These are phyloP conservation scores for Stigmatopora argus DNA, from an alignment of 2,113 vertebrate genomes.

Conservation along the genomic window DNA sequence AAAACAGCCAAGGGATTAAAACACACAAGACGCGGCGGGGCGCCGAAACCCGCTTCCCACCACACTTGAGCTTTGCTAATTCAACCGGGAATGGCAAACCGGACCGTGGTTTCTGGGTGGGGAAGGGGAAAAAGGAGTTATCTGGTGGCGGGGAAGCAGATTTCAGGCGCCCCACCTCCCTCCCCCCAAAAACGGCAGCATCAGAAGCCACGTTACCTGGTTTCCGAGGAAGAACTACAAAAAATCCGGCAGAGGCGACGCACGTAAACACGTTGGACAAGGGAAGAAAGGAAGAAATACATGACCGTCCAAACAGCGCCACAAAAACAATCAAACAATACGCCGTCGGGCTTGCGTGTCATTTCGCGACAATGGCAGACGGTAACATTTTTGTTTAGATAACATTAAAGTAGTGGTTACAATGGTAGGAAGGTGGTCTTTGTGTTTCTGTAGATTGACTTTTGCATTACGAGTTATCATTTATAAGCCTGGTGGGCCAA, in stretches of 20 bases:
- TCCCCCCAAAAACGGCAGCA: conserved; percentile 27
- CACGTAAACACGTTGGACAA: conserved; percentile 62
- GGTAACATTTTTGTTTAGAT: no score
- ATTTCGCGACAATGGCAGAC: no score
- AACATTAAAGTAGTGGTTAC: no score
- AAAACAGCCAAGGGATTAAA: conserved; percentile 38
- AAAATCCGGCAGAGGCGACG: conserved; percentile 71
- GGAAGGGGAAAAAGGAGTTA: no score
- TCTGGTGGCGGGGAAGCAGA: conserved; percentile 36
- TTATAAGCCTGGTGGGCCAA: no score
- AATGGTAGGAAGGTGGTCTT: no score
- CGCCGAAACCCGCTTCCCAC: conserved; percentile 55
- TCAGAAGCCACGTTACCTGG: conserved; percentile 88
- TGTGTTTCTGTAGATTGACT: no score
- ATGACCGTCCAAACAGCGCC: conserved; percentile 45
- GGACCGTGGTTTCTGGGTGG: not conserved
- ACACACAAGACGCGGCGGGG: conserved; percentile 11
- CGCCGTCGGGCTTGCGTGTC: no score
- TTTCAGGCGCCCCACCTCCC: conserved; percentile 40
- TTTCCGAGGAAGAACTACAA: conserved; percentile 99
- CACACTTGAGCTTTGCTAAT: not conserved
- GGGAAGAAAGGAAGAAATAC: conserved; percentile 64
- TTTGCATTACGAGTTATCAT: no score
- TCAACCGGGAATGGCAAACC: not conserved
- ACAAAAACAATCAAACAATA: conserved; percentile 31